Evolutionary conservation across 1,140 invertebrate species (phyloP).

Genomic region (Zaprionus lachaisei): DNA sequence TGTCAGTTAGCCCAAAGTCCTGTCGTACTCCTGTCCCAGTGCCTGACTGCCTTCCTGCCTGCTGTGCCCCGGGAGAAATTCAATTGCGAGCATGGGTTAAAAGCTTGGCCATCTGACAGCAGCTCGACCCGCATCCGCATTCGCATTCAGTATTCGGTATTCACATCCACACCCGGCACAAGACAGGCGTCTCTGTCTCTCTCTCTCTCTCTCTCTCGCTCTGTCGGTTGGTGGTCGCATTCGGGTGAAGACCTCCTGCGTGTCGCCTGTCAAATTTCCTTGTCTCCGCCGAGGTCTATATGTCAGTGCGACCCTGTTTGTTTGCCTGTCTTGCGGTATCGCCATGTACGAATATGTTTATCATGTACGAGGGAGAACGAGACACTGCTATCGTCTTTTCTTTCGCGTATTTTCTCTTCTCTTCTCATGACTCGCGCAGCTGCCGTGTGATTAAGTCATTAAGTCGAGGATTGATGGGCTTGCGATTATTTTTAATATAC

Average conservation of each 20-base stretch:
- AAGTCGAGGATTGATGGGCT: slow-evolving; percentile 16
- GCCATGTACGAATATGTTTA: not conserved
- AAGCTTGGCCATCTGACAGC: slow-evolving; percentile 52
- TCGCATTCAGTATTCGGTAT: not conserved
- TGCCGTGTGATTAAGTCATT: slow-evolving; percentile 43
- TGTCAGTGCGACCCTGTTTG: not conserved
- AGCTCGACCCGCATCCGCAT: slow-evolving; percentile 36
- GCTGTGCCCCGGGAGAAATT: slow-evolving; percentile 35
- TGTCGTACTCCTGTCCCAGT: slow-evolving; percentile 16
- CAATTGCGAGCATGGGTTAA: slow-evolving; percentile 54
- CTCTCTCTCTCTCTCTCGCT: not conserved
- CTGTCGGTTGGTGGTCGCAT: slow-evolving; percentile 18
- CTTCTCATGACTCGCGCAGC: slow-evolving; percentile 9
- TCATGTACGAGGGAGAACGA: not conserved
- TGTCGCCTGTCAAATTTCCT: slow-evolving; percentile 47
- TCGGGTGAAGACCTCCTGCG: slow-evolving; percentile 43
- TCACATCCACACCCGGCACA: not conserved
- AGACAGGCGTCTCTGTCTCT: not conserved
- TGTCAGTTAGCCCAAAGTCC: slow-evolving; percentile 71
- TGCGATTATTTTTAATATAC: slow-evolving; percentile 13
- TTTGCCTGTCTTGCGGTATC: not conserved
- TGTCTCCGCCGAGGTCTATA: slow-evolving; percentile 30
- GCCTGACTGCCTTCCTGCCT: slow-evolving; percentile 2
- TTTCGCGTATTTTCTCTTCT: not conserved
- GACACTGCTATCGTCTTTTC: not conserved